phyloP scores from a whole-genome alignment of 2,888 invertebrate species.

The Tridacna crocea region DNA sequence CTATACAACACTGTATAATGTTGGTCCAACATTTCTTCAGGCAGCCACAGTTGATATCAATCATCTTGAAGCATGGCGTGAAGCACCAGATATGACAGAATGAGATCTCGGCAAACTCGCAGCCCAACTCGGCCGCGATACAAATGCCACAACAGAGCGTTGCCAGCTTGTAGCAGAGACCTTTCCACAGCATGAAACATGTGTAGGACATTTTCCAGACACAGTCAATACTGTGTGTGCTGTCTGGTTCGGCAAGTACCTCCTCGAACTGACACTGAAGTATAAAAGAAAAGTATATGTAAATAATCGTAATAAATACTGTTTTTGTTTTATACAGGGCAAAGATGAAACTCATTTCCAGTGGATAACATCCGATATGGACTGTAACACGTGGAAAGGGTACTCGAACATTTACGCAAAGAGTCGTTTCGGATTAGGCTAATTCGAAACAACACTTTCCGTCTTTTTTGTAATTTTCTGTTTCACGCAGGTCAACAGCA shows the following conservation, averaged over 20 bases:
- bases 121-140: conserved; percentile 87
- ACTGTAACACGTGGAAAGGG: too few species aligned
- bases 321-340: too few species aligned
- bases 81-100: conserved; percentile 74
- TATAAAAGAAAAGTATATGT: not conserved
- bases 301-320: too few species aligned
- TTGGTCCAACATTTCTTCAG: conserved; percentile 49
- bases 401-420: too few species aligned
- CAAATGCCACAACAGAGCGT: conserved; percentile 89
- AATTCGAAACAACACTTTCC: too few species aligned
- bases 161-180: conserved; percentile 89
- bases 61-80: conserved; percentile 65
- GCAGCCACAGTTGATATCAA: conserved; percentile 85
- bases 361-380: too few species aligned
- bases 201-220: conserved; percentile 88
- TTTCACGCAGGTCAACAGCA: too few species aligned
- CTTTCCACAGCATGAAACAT: conserved; percentile 88
- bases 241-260: conserved; percentile 72
- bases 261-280: conserved; percentile 73
- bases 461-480: too few species aligned
- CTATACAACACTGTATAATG: conserved; percentile 61
- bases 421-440: too few species aligned
- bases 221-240: conserved; percentile 86
- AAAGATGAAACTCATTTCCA: too few species aligned
- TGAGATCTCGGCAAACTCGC: conserved; percentile 86